These are phyloP conservation scores for Drosophila mulleri DNA, from an alignment of 2,888 invertebrate genomes.

Conservation along the genomic window DNA sequence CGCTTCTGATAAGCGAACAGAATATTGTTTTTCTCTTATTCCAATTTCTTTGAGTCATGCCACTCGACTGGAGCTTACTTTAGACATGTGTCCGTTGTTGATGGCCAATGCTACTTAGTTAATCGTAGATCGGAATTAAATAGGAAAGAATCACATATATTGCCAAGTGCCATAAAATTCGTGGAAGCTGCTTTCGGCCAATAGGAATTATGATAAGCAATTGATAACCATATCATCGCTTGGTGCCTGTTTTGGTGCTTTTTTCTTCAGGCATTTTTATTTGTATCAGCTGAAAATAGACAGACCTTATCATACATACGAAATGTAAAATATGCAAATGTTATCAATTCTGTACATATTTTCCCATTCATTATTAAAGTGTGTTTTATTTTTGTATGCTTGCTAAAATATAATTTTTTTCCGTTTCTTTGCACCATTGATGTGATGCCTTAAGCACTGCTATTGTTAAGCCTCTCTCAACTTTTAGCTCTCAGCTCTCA, in stretches of 20 bases:
- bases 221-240: constrained; percentile 16
- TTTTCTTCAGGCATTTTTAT: constrained; percentile 10
- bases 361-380: not conserved
- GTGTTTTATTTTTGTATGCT: not conserved
- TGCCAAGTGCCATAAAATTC: constrained; percentile 17
- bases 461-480: constrained; percentile 1
- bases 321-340: constrained; percentile 1
- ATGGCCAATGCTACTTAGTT: not conserved
- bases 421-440: not conserved
- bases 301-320: not conserved
- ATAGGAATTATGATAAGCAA: constrained; percentile 20
- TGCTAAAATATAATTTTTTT: not conserved
- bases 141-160: constrained; percentile 23
- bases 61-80: not conserved
- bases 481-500: not conserved
- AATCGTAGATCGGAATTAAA: constrained; percentile 35
- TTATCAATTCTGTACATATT: constrained; percentile 1
- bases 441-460: not conserved
- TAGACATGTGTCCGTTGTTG: constrained; percentile 11
- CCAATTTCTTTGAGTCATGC: constrained; percentile 47
- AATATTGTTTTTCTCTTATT: constrained; percentile 34
- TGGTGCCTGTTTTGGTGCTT: constrained; percentile 4
- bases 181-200: constrained; percentile 30
- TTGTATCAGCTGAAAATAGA: not conserved
- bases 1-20: constrained; percentile 46